Conservation (phyloP, 64 coral and sea anemone genomes). For the Porites lutea region DNA sequence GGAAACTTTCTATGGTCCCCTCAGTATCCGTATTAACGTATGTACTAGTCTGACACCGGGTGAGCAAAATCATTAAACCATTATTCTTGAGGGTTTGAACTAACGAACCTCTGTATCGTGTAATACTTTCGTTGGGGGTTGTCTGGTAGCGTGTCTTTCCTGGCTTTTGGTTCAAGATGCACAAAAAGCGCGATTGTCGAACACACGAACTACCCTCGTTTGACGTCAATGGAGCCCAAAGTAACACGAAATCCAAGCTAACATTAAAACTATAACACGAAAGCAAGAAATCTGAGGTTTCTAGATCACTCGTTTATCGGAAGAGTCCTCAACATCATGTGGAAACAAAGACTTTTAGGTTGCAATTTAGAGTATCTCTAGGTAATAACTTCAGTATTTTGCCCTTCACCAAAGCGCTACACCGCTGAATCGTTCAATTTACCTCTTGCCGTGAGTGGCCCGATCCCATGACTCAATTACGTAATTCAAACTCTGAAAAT, state of each 20-base stretch:
- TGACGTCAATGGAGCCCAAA: conserved; percentile 17
- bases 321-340: not conserved
- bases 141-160: conserved; percentile 3
- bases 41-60: too few species aligned
- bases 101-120: too few species aligned
- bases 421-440: not conserved
- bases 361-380: too few species aligned
- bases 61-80: too few species aligned
- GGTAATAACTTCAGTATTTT: too few species aligned
- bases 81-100: too few species aligned
- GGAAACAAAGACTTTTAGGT: not conserved
- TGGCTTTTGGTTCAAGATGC: not conserved
- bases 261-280: conserved; percentile 5
- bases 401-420: not conserved
- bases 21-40: too few species aligned
- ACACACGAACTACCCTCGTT: not conserved
- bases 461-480: not conserved
- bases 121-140: too few species aligned
- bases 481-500: conserved; percentile 2
- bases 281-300: not conserved
- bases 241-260: conserved; percentile 34
- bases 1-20: too few species aligned
- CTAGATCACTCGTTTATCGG: too few species aligned
- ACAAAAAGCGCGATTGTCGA: not conserved
- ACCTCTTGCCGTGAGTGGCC: not conserved